Evolutionary conservation across 2,888 invertebrate species (phyloP).

Genomic region (Megalurothrips usitatus): DNA sequence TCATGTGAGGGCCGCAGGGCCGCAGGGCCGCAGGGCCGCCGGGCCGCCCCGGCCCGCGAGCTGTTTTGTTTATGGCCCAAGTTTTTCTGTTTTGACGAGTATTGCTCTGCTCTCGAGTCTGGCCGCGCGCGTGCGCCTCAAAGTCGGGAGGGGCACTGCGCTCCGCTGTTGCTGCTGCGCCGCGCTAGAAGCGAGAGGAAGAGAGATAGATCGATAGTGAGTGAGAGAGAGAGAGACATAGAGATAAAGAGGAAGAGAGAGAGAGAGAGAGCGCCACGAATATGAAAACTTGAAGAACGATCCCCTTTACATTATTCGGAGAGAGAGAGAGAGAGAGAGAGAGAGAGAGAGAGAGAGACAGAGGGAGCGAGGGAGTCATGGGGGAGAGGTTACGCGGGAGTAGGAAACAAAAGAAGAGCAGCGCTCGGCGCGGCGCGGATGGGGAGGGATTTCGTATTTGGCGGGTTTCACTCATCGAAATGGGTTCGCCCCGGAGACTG

Average conservation of each 20-base stretch:
- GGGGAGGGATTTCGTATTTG: too few species aligned
- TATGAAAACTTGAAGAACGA: slow-evolving; percentile 6
- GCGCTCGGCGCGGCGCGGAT: too few species aligned
- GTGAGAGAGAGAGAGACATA: too few species aligned
- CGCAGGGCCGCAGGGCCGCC: too few species aligned
- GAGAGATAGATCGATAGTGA: too few species aligned
- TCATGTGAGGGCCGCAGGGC: too few species aligned
- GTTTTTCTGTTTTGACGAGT: slow-evolving; percentile 5
- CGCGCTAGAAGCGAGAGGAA: not conserved
- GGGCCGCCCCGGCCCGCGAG: not conserved
- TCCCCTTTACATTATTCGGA: slow-evolving; percentile 6
- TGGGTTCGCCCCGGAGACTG: too few species aligned
- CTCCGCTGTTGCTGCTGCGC: not conserved
- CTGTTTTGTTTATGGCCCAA: slow-evolving; percentile 1
- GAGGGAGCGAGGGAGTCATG: too few species aligned
- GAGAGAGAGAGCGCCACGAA: not conserved
- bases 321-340: not conserved
- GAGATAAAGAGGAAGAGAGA: too few species aligned
- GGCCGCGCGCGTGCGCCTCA: too few species aligned
- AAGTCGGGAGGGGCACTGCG: too few species aligned
- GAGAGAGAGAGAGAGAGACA: not conserved
- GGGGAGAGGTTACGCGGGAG: not conserved
- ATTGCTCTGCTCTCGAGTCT: not conserved
- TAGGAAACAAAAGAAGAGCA: not conserved
- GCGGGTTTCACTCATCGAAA: too few species aligned